phyloP scores from a whole-genome alignment of 2,113 vertebrate species.

The Ageneiosus marmoratus region DNA sequence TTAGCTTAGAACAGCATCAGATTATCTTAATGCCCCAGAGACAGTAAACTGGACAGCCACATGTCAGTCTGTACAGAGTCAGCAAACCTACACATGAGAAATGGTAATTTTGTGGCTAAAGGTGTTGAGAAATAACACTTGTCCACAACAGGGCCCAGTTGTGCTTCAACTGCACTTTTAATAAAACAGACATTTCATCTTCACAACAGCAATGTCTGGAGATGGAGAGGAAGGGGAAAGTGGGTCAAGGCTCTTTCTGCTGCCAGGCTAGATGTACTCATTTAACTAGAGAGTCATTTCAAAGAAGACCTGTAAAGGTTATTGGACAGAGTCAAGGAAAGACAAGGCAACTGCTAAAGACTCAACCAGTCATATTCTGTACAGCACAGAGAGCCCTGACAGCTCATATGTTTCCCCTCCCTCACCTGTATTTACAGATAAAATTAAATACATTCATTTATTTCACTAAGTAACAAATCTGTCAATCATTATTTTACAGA shows the following conservation, averaged over 20 bases:
- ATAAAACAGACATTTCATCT: conserved; percentile 85
- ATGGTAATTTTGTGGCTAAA: background rate
- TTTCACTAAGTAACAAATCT: conserved; percentile 81
- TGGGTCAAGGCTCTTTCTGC: conserved; percentile 70
- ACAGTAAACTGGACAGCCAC: background rate
- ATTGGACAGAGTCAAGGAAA: conserved; percentile 62
- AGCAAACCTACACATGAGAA: background rate
- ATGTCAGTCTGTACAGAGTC: background rate
- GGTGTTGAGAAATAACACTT: conserved; percentile 60
- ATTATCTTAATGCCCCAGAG: background rate
- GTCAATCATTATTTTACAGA: conserved; percentile 73
- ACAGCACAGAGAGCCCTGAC: conserved; percentile 71
- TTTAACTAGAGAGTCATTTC: conserved; percentile 67
- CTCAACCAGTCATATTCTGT: conserved; percentile 51
- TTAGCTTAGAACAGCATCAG: background rate
- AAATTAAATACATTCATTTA: conserved; percentile 78
- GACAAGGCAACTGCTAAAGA: conserved; percentile 58
- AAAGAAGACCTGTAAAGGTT: conserved; percentile 66
- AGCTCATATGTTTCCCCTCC: conserved; percentile 57
- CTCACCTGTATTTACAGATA: conserved; percentile 76
- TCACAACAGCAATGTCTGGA: conserved; percentile 85
- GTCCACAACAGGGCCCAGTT: conserved; percentile 75
- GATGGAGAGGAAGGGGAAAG: conserved; percentile 68
- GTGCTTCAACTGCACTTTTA: conserved; percentile 82
- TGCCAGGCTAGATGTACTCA: conserved; percentile 74